Percentiles rank a stretch among this genome's conserved stretches.
These are phyloP conservation scores for Caradrina kadenii DNA, from an alignment of 2,888 invertebrate species.

Conservation along the genomic window DNA sequence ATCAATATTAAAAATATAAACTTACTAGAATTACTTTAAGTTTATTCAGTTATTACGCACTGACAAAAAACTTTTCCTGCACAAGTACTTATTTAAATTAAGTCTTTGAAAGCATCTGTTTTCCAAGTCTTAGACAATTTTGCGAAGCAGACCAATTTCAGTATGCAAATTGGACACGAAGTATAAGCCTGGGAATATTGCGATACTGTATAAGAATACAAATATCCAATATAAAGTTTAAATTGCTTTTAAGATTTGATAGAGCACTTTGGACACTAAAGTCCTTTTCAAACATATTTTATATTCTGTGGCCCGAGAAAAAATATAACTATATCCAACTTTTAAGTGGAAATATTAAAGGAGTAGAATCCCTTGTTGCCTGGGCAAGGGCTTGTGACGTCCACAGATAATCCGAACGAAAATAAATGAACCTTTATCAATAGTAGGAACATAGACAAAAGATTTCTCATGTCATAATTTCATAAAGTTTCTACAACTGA, in stretches of 20 bases:
- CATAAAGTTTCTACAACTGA: no score
- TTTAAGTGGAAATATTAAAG: not conserved
- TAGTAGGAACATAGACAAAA: not conserved
- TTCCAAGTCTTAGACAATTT: conserved; percentile 28
- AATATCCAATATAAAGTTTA: conserved; percentile 36
- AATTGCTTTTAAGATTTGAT: conserved; percentile 37
- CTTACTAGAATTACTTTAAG: no score
- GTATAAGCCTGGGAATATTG: conserved; percentile 24
- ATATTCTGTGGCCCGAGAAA: not conserved
- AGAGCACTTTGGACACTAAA: conserved; percentile 2
- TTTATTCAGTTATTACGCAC: no score
- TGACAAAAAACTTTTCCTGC: no score
- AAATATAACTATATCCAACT: not conserved
- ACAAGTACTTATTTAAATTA: conserved; percentile 1
- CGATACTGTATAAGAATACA: conserved; percentile 25
- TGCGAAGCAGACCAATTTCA: conserved; percentile 26
- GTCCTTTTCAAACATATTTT: not conserved
- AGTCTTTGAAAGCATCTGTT: conserved; percentile 29
- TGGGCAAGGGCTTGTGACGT: not conserved
- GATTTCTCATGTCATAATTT: no score
- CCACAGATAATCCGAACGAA: no score
- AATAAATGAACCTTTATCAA: not conserved
- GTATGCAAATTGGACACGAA: conserved; percentile 27
- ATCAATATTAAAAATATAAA: no score
- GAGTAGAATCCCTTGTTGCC: not conserved